Evolutionary conservation across 1,140 invertebrate species (phyloP), one percentile per base, ranked within the genome.

Genomic region (Drosophila setifemur): DNA sequence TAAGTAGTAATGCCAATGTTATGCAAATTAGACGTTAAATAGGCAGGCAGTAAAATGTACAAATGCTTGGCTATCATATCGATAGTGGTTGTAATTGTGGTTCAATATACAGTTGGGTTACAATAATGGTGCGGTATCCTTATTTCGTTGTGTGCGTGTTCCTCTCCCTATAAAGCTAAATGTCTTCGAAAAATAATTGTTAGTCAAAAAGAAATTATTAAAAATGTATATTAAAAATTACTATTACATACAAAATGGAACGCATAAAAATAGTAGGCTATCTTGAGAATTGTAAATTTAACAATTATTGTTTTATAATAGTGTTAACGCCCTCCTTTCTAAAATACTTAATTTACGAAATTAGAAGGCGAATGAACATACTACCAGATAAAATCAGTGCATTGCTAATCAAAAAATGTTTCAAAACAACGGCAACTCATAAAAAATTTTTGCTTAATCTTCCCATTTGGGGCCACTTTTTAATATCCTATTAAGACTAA

Each of bases 1-100:
- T 78, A 48, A 55, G 35, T 57, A 61, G 58, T 39, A 85, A 83
- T 83, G 73, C 70, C 71, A 69, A 73, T 78, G 74, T 78, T 85
- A 85, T 85, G 67, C 76, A 78, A 85, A 67, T 61, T 74, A 67
- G 48, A 60, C 31, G 58, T 66, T 55, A 69, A 53, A 74, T 63
- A 69, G 61, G 79, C 78, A 85, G 74, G 78, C 79, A 78, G 39
- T 58, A 66, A 52, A 61, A 44, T 74, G 64, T 58, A 71, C 68
- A 71, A 70, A 71, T 49, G 45, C 67, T 71, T 49, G 45, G 11
- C 53, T 50, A 63, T 63, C 40, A 48, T 77, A 50, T 57, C 57
- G 53, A 66, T 31, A 33, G 55, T 50, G 60, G 43, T 67, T 72
- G 67, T 61, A 61, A 68, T 64, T 60, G 58, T 66, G 73, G 29